These are phyloP conservation scores for Presbytis comata DNA, from an alignment of 2,797 vertebrate genomes.

Conservation along the genomic window DNA sequence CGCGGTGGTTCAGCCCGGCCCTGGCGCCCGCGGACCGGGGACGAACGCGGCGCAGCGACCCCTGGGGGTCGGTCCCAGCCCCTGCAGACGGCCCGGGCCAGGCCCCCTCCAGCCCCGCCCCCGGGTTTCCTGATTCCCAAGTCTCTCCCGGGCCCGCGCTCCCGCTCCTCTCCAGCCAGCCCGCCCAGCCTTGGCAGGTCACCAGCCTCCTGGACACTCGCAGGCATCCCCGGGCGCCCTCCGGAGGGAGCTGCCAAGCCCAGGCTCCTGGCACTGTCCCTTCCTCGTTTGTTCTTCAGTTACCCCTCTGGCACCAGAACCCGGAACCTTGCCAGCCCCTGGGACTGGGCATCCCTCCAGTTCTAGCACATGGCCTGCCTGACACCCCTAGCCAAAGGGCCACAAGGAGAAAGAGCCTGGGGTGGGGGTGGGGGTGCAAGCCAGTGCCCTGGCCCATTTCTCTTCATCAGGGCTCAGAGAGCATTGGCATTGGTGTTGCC, in stretches of 20 bases:
- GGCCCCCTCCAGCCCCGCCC: neutral
- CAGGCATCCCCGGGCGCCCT: conserved; percentile 58
- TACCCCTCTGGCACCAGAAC: conserved; percentile 55
- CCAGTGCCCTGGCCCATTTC: neutral
- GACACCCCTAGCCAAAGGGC: neutral
- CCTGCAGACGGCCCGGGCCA: neutral
- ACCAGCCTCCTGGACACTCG: conserved; percentile 52
- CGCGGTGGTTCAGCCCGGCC: conserved; percentile 65
- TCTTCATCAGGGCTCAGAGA: neutral
- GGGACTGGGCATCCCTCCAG: conserved; percentile 25
- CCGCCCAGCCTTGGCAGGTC: conserved; percentile 40
- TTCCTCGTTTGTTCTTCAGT: conserved; percentile 27
- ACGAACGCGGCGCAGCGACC: conserved; percentile 62
- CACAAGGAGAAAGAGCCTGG: neutral
- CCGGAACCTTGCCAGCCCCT: conserved; percentile 42
- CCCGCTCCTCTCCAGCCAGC: neutral
- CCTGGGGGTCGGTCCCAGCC: neutral
- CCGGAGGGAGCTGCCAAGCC: conserved; percentile 60
- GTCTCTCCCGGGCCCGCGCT: neutral
- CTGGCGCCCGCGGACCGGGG: neutral
- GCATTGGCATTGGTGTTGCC: neutral
- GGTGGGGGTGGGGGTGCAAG: neutral
- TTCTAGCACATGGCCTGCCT: neutral
- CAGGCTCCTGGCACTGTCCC: conserved; percentile 39
- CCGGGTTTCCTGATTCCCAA: neutral